Percentiles rank a stretch among this genome's conserved stretches.
phyloP scores from a whole-genome alignment of 2,888 invertebrate species.

The Drosophila buzzatii region DNA sequence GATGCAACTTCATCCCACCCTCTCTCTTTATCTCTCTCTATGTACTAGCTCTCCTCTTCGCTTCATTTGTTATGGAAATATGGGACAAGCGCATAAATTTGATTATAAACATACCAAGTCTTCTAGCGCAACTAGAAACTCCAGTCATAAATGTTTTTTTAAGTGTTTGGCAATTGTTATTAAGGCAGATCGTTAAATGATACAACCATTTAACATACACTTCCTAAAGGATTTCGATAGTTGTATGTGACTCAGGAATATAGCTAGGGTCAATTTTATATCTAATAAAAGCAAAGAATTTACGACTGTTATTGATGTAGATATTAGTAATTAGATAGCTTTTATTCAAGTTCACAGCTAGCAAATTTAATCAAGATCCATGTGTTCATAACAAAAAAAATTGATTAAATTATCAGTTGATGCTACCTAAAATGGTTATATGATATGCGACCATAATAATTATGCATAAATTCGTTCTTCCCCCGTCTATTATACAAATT shows the following conservation, averaged over 20 bases:
- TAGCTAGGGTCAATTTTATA: not conserved
- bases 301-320: not conserved
- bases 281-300: not conserved
- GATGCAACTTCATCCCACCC: slow-evolving; percentile 1
- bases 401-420: not conserved
- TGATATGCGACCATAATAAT: not conserved
- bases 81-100: slow-evolving; percentile 74
- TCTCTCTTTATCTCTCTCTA: not conserved
- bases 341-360: not conserved
- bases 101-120: slow-evolving; percentile 60
- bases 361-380: not conserved
- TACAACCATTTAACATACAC: slow-evolving; percentile 47
- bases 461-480: not conserved
- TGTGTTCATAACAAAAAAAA: not conserved
- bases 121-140: slow-evolving; percentile 19
- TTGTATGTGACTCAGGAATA: slow-evolving; percentile 46
- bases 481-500: not conserved
- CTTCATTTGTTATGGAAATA: slow-evolving; percentile 57
- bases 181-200: slow-evolving; percentile 57
- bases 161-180: slow-evolving; percentile 59
- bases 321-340: not conserved
- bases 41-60: not conserved
- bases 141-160: slow-evolving; percentile 35
- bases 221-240: slow-evolving; percentile 35
- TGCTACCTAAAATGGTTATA: not conserved